These are phyloP conservation scores for Altica lythri DNA, from an alignment of 2,888 invertebrate species.

Conservation along the genomic window DNA sequence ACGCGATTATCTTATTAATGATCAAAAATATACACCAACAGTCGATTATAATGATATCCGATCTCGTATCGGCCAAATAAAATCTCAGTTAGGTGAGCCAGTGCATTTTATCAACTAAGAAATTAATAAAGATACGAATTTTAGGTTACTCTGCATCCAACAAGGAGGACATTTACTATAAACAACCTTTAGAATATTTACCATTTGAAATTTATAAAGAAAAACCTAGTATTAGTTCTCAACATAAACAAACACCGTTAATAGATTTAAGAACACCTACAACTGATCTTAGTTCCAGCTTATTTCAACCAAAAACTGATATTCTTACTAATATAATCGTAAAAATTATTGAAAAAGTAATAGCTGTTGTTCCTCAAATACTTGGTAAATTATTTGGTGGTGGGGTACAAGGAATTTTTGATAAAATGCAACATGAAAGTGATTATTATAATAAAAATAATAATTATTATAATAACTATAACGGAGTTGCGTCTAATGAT, in stretches of 20 bases:
- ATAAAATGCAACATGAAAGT: too few relatives aligned
- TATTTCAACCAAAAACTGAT: constrained; percentile 34
- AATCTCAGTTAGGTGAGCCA: constrained; percentile 51
- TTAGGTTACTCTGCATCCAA: constrained; percentile 5
- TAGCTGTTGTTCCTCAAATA: constrained; percentile 46
- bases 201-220: background rate
- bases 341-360: constrained; percentile 51
- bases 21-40: constrained; percentile 5
- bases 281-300: too few relatives aligned
- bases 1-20: constrained; percentile 22
- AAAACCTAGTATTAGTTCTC: constrained; percentile 7
- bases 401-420: constrained; percentile 33
- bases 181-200: background rate
- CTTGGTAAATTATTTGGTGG: constrained; percentile 46
- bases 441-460: constrained; percentile 10
- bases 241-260: background rate
- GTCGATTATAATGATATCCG: constrained; percentile 36
- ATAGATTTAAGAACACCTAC: background rate
- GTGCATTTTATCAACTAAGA: background rate
- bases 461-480: constrained; percentile 31
- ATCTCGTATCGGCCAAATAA: constrained; percentile 41
- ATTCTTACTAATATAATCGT: constrained; percentile 38
- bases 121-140: constrained; percentile 23
- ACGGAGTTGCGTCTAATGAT: constrained; percentile 17
- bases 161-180: too few relatives aligned